phyloP scores from a whole-genome alignment of 2,113 vertebrate species.

The Junco hyemalis region DNA sequence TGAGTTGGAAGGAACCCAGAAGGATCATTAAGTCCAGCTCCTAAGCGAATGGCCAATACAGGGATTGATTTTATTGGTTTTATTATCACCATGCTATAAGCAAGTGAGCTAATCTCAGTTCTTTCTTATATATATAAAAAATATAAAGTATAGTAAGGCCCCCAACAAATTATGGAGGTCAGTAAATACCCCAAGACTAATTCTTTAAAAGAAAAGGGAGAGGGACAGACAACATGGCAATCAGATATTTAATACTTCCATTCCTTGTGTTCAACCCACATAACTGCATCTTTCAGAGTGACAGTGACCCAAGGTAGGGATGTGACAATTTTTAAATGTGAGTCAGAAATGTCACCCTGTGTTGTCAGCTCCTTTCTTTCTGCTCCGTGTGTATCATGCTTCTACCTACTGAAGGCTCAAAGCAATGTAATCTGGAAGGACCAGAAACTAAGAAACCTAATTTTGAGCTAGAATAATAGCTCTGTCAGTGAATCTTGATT shows the following conservation, averaged over 20 bases:
- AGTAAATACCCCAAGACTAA: neutral
- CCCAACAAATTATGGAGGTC: neutral
- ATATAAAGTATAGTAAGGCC: neutral
- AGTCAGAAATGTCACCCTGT: neutral
- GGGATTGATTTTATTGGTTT: neutral
- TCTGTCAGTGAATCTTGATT: neutral
- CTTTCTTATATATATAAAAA: neutral
- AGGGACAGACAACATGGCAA: neutral
- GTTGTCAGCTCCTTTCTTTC: neutral
- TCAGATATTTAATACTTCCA: neutral
- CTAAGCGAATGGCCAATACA: neutral
- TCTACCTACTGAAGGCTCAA: neutral
- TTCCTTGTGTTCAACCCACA: neutral
- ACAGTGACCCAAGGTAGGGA: neutral
- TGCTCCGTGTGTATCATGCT: neutral
- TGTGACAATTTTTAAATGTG: neutral
- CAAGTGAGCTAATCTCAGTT: neutral
- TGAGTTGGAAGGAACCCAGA: neutral
- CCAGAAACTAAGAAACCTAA: neutral
- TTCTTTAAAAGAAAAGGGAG: neutral
- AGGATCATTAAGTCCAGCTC: neutral
- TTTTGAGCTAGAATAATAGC: neutral
- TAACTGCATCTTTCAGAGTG: neutral
- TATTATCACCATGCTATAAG: neutral
- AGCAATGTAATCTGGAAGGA: neutral